These are phyloP conservation scores for Cephus rjabovi DNA, from an alignment of 2,888 invertebrate species.

Conservation along the genomic window DNA sequence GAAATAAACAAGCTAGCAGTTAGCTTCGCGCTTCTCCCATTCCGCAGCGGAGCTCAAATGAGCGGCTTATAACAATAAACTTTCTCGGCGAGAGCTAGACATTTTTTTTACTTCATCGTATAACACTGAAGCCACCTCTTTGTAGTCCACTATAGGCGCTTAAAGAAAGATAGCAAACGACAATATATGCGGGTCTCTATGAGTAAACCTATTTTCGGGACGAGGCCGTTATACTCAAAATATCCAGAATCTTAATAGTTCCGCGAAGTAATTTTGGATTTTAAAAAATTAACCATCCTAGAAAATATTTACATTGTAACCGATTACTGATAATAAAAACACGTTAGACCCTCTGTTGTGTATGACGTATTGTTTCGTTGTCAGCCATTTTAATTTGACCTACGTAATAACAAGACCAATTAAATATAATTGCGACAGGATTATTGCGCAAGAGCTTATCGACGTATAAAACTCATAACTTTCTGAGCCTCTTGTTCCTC, in stretches of 20 bases:
- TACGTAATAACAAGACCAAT: neutral
- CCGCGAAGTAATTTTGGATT: neutral
- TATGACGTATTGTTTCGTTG: neutral
- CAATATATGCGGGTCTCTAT: neutral
- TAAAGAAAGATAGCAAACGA: neutral
- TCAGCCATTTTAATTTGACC: neutral
- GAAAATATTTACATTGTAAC: neutral
- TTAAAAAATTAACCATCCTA: neutral
- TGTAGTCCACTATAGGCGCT: neutral
- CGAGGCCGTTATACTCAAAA: neutral
- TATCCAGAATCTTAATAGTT: neutral
- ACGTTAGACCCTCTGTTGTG: neutral
- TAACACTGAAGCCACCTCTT: neutral
- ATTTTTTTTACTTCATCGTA: neutral
- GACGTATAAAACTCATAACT: neutral
- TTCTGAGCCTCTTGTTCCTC: neutral
- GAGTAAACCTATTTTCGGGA: neutral
- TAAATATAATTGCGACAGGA: neutral
- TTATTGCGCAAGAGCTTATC: neutral
- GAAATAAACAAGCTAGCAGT: slow-evolving; percentile 39
- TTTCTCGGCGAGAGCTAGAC: slow-evolving; percentile 13
- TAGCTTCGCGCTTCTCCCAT: slow-evolving; percentile 15
- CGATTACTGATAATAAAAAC: neutral
- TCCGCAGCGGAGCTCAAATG: slow-evolving; percentile 36
- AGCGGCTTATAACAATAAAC: slow-evolving; percentile 53